Evolutionary conservation across 2,113 vertebrate species (phyloP), one percentile per base, ranked within the genome.

Genomic region (Myanophis thanlyinensis): DNA sequence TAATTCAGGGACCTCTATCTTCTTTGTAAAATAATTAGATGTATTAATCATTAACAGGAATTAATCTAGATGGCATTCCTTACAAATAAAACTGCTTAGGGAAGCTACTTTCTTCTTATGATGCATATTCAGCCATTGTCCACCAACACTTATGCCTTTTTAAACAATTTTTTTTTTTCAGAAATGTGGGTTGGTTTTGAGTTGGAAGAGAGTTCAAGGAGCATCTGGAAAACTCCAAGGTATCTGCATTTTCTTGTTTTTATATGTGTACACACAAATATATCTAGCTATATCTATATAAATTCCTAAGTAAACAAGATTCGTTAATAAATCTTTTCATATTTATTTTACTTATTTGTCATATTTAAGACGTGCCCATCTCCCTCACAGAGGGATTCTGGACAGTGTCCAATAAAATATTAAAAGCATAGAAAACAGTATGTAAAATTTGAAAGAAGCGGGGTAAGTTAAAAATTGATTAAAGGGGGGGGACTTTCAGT

Each of bases 221-320:
- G 99, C 99, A 94, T 99, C 99, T 96, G 99, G 99, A 96, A 99
- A 99, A 97, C 99, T 99, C 96, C 99, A 99, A 98, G 99, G 99
- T 99, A 98, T 96, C 93, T 92, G 46, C 52, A 90, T 93, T 91
- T 95, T 90, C 53, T 86, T 52, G 62, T 35, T 89, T n/a, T 48
- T 47, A 67, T 40, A 44, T 53, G 5, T 9, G 13, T 11, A 22
- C 52, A 84, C 46, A 15, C 59, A 54, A 30, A 54, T 10, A 90
- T 52, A 27, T 1, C 8, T 52, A 54, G 23, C 12, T 51, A 23
- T 54, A 12, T 62, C 4, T 30, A 1, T 30, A 30, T 30, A 30
- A 8, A 25, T n/a, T 18, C 62, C 35, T 18, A 73, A 40, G 15
- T 40, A 40, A 27, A 2, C 20, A 52, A 4, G 15, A 20, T n/a